phyloP scores from a whole-genome alignment of 2,888 invertebrate species.

The Timandra comae region DNA sequence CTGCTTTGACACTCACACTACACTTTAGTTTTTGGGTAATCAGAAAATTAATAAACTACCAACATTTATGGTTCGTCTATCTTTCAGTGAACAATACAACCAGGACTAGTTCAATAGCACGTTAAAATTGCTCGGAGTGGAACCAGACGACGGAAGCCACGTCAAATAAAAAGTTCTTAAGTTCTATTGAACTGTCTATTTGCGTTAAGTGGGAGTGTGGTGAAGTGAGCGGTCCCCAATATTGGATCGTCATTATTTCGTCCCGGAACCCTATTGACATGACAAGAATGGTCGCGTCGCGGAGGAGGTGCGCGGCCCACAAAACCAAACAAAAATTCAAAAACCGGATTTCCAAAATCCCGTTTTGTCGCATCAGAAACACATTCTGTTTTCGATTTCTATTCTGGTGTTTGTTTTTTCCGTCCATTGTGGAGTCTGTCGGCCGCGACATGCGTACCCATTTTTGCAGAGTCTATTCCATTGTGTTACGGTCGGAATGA shows the following conservation, averaged over 20 bases:
- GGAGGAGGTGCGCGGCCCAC: constrained; percentile 41
- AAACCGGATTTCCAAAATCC: constrained; percentile 76
- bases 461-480: constrained; percentile 71
- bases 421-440: constrained; percentile 60
- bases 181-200: constrained; percentile 14
- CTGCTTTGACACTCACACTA: too few species aligned
- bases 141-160: constrained; percentile 16
- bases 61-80: too few species aligned
- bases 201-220: constrained; percentile 12
- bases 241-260: constrained; percentile 34
- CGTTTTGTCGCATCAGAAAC: constrained; percentile 67
- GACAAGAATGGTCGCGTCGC: constrained; percentile 45
- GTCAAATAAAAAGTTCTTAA: constrained; percentile 9
- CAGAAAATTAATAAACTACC: too few species aligned
- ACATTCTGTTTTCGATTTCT: constrained; percentile 74
- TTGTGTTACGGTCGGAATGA: constrained; percentile 63
- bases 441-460: constrained; percentile 66
- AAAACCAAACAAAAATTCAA: constrained; percentile 55
- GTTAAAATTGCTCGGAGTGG: too few species aligned
- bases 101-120: too few species aligned
- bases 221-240: constrained; percentile 19
- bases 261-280: constrained; percentile 32
- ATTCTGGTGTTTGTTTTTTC: constrained; percentile 74
- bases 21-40: too few species aligned
- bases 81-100: too few species aligned